Conservation (phyloP, 2,888 invertebrate species). For the Erannis defoliaria region DNA sequence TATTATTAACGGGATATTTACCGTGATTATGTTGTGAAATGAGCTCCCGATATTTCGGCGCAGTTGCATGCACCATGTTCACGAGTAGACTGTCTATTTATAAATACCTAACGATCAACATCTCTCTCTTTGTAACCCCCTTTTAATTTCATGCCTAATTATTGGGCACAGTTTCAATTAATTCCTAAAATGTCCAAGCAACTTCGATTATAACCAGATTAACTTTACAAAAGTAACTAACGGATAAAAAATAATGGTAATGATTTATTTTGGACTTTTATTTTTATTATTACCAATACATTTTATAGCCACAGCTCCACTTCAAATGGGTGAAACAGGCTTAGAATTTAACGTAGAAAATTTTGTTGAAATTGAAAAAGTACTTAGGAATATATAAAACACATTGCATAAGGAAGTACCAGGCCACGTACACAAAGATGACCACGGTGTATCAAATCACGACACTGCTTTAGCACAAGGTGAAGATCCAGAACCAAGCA, state of each 20-base stretch:
- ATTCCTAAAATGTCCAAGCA: neutral
- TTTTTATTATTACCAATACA: slow-evolving; percentile 1
- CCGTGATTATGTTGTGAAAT: too few relatives aligned
- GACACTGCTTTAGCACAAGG: neutral
- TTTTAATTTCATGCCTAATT: slow-evolving; percentile 15
- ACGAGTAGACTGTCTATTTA: neutral
- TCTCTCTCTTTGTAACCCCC: neutral
- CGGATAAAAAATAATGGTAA: slow-evolving; percentile 7
- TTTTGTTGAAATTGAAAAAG: slow-evolving; percentile 8
- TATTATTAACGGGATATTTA: too few relatives aligned
- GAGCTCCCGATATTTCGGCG: too few relatives aligned
- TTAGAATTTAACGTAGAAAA: neutral
- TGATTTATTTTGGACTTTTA: slow-evolving; percentile 1
- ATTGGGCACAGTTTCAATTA: slow-evolving; percentile 4
- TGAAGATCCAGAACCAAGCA: neutral
- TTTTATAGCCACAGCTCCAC: slow-evolving; percentile 3
- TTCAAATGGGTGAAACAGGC: neutral
- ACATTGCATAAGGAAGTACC: neutral
- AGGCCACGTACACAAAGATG: slow-evolving; percentile 1
- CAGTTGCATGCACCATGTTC: too few relatives aligned
- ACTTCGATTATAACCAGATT: neutral
- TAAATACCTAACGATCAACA: neutral
- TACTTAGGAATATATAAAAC: neutral
- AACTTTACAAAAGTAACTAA: slow-evolving; percentile 1
- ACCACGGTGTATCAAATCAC: neutral